phyloP scores from a whole-genome alignment of 2,888 invertebrate species.

The Perizoma affinitatum region DNA sequence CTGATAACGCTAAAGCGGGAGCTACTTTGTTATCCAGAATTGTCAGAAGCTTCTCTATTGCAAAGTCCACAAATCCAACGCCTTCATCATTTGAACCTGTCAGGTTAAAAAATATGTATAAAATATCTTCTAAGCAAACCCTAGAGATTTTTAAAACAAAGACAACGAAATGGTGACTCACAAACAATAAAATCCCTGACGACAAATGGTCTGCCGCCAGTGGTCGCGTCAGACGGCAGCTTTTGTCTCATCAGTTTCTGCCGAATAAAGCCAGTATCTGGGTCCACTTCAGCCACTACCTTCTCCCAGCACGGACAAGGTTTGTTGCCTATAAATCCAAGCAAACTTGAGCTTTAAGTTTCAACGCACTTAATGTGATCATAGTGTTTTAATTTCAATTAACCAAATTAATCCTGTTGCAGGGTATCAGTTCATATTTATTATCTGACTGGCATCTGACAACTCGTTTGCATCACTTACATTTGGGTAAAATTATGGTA shows the following conservation, averaged over 20 bases:
- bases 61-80: constrained; percentile 77
- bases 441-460: too few relatives aligned
- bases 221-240: constrained; percentile 79
- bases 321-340: constrained; percentile 55
- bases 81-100: constrained; percentile 75
- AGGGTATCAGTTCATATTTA: too few relatives aligned
- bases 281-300: constrained; percentile 55
- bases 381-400: too few relatives aligned
- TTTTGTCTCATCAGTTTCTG: constrained; percentile 64
- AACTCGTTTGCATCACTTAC: too few relatives aligned
- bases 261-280: constrained; percentile 49
- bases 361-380: too few relatives aligned
- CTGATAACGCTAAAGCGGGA: constrained; percentile 66
- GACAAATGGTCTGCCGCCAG: constrained; percentile 72
- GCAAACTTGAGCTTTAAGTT: not conserved
- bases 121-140: too few relatives aligned
- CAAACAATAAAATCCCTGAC: constrained; percentile 84
- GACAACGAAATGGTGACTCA: constrained; percentile 53
- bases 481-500: not conserved
- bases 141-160: too few relatives aligned
- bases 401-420: too few relatives aligned
- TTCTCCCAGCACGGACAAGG: constrained; percentile 69
- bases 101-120: not conserved
- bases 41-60: constrained; percentile 68
- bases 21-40: constrained; percentile 70